Conservation (phyloP, 2,113 vertebrate species). For the Leucopsar rothschildi region DNA sequence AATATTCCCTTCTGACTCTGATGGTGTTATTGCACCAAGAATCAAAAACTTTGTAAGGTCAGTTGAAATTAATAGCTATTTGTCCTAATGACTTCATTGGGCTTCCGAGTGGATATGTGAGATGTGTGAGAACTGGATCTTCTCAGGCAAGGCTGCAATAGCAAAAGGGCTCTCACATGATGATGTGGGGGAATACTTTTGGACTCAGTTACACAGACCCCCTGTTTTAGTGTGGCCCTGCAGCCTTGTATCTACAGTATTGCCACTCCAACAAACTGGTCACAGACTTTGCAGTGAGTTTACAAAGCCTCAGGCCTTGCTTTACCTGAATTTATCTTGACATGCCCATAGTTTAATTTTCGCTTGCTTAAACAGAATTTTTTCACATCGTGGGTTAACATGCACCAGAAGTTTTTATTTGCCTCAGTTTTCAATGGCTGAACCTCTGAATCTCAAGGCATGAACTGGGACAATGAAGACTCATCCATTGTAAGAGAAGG, state of each 20-base stretch:
- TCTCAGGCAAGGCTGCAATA: neutral
- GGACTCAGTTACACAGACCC: neutral
- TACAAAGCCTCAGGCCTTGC: neutral
- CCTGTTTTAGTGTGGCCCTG: neutral
- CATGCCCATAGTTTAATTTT: neutral
- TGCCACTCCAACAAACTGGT: neutral
- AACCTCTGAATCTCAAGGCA: neutral
- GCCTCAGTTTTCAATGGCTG: neutral
- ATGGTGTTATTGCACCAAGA: neutral
- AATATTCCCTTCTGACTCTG: neutral
- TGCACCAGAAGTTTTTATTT: neutral
- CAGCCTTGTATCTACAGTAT: neutral
- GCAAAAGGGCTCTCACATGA: neutral
- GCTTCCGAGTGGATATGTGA: neutral
- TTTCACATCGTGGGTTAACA: fast-evolving
- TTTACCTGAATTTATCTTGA: neutral
- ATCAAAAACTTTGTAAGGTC: neutral
- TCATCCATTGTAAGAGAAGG: fast-evolving
- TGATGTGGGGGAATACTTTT: neutral
- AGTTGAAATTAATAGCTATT: neutral
- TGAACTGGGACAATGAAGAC: neutral
- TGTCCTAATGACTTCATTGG: neutral
- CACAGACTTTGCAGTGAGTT: neutral
- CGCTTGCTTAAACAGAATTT: neutral
- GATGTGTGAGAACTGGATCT: neutral